Percentiles rank a stretch among this genome's conserved stretches.
Conservation (phyloP, 1,140 invertebrate species). For the Orius laevigatus region DNA sequence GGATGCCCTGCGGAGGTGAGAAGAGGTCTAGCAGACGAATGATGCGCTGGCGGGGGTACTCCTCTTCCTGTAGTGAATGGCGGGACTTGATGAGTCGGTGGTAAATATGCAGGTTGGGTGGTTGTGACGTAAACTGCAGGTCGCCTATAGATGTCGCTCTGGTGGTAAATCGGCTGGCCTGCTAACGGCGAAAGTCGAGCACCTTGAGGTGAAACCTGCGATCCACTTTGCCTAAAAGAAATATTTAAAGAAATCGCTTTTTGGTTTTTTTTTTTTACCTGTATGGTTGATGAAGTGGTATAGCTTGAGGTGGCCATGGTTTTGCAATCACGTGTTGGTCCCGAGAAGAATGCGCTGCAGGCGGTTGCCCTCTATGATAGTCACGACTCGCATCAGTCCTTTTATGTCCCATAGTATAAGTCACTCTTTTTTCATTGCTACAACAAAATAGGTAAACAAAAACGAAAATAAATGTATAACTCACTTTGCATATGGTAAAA, state of each 20-base stretch:
- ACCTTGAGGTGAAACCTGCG: conserved; percentile 19
- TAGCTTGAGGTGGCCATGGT: conserved; percentile 36
- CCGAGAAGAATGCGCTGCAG: conserved; percentile 39
- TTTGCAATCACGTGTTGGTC: conserved; percentile 29
- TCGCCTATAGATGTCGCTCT: conserved; percentile 38
- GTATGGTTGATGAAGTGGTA: conserved; percentile 37
- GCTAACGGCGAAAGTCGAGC: conserved; percentile 27
- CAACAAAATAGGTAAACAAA: conserved; percentile 16
- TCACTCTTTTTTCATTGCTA: conserved; percentile 36
- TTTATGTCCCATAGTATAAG: conserved; percentile 31
- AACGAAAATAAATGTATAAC: not conserved
- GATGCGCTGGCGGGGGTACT: conserved; percentile 68
- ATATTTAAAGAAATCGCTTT: not conserved
- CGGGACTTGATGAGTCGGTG: conserved; percentile 33
- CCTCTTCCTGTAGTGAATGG: conserved; percentile 36
- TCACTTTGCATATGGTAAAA: conserved; percentile 20
- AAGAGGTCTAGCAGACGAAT: conserved; percentile 63
- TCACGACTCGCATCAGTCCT: conserved; percentile 14
- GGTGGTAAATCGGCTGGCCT: conserved; percentile 35
- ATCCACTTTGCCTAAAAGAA: conserved; percentile 13
- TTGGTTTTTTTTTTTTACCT: conserved; percentile 27
- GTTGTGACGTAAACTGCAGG: conserved; percentile 42
- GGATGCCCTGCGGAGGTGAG: conserved; percentile 41
- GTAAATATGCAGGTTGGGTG: conserved; percentile 34
- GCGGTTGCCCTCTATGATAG: conserved; percentile 34